phyloP scores from a whole-genome alignment of 2,888 invertebrate genomes.

The Entomobrya multifasciata region DNA sequence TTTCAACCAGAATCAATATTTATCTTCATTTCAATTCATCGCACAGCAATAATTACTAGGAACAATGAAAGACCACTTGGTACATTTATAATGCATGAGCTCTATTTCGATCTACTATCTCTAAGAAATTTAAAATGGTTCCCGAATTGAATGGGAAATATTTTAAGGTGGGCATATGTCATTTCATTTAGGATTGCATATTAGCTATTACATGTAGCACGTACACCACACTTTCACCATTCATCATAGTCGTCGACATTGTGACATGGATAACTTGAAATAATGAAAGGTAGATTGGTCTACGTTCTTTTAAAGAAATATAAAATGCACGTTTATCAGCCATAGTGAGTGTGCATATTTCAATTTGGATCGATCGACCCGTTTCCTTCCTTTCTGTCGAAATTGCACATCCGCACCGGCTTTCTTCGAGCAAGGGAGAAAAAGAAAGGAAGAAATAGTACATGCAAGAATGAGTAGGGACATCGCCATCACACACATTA shows the following conservation, averaged over 20 bases:
- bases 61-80: too few species aligned
- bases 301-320: constrained; percentile 38
- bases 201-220: too few species aligned
- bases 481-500: background rate
- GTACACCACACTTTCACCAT: background rate
- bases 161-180: too few species aligned
- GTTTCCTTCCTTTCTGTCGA: constrained; percentile 60
- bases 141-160: too few species aligned
- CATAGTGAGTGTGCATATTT: constrained; percentile 69
- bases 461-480: constrained; percentile 2
- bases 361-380: constrained; percentile 72
- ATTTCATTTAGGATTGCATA: too few species aligned
- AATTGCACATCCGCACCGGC: constrained; percentile 64
- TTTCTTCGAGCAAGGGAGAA: constrained; percentile 46
- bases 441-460: background rate
- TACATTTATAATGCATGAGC: too few species aligned
- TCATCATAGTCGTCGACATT: background rate
- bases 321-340: constrained; percentile 47
- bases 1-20: too few species aligned
- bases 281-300: background rate
- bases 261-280: background rate
- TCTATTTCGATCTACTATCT: too few species aligned
- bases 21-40: too few species aligned
- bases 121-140: too few species aligned
- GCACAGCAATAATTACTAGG: too few species aligned